A percentile compares a stretch with the other conserved stretches of the same genome.
phyloP scores from a whole-genome alignment of 1,140 invertebrate species.

The Bombus cullumanus region DNA sequence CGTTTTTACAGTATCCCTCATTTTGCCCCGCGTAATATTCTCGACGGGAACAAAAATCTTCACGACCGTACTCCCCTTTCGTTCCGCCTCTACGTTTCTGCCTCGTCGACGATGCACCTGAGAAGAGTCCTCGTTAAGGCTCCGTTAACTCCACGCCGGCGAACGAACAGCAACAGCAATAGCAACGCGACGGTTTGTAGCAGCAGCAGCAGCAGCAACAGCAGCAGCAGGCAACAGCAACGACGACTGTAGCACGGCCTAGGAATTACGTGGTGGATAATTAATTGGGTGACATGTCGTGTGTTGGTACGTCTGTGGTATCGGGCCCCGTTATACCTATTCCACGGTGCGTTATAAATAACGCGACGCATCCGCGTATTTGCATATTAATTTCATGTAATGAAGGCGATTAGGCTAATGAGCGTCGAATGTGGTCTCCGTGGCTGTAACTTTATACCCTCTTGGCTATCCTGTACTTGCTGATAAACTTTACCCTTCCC shows the following conservation, averaged over 20 bases:
- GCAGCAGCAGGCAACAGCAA: slow-evolving; percentile 18
- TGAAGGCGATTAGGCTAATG: slow-evolving; percentile 77
- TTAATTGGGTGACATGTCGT: slow-evolving; percentile 75
- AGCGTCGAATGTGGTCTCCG: slow-evolving; percentile 67
- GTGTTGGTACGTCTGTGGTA: slow-evolving; percentile 59
- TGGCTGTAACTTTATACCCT: slow-evolving; percentile 54
- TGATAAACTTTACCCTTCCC: slow-evolving; percentile 44
- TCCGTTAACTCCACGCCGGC: slow-evolving; percentile 54
- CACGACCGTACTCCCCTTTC: slow-evolving; percentile 23
- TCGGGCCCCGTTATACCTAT: slow-evolving; percentile 66
- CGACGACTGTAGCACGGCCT: slow-evolving; percentile 26
- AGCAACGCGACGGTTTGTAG: background rate
- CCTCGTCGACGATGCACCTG: slow-evolving; percentile 54
- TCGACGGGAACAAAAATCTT: slow-evolving; percentile 49
- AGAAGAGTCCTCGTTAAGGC: slow-evolving; percentile 62
- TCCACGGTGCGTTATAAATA: slow-evolving; percentile 71
- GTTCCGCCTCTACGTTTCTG: slow-evolving; percentile 40
- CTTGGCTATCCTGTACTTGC: slow-evolving; percentile 40
- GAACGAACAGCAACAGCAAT: slow-evolving; percentile 28
- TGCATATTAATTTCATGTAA: slow-evolving; percentile 79
- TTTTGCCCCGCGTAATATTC: slow-evolving; percentile 53
- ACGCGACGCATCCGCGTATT: slow-evolving; percentile 71
- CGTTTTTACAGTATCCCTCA: slow-evolving; percentile 55
- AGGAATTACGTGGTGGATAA: slow-evolving; percentile 69
- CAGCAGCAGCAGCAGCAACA: slow-evolving; percentile 31